A percentile compares a stretch with the other conserved stretches of the same genome.
These are phyloP conservation scores for Drosophila yooni DNA, from an alignment of 2,888 invertebrate genomes.

Conservation along the genomic window DNA sequence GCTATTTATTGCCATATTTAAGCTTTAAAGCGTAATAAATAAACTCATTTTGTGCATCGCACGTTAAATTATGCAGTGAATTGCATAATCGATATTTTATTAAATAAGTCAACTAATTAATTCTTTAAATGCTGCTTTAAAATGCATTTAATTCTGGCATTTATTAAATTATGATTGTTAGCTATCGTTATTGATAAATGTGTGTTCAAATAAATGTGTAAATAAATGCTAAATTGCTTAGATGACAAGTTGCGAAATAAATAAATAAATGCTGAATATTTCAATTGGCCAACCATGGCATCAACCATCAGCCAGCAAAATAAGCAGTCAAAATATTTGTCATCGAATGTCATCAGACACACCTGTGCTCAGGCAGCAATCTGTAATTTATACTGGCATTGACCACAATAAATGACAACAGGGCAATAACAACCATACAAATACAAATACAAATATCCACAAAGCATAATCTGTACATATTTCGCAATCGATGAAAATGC, in stretches of 20 bases:
- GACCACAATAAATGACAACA: conserved; percentile 54
- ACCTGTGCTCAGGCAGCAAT: conserved; percentile 41
- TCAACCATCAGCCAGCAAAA: background rate
- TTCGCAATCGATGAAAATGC: conserved; percentile 37
- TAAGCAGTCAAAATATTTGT: conserved; percentile 16
- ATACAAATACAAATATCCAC: background rate
- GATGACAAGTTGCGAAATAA: background rate
- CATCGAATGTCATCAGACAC: conserved; percentile 21
- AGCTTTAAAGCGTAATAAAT: background rate
- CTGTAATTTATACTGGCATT: conserved; percentile 38
- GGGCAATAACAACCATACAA: background rate
- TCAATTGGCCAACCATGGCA: background rate
- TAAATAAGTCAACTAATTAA: background rate
- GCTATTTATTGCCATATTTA: background rate
- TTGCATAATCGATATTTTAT: background rate
- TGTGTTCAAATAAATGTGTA: background rate
- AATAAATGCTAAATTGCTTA: background rate
- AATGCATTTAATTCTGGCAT: background rate
- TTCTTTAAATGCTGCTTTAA: background rate
- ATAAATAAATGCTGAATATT: background rate
- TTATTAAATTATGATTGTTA: background rate
- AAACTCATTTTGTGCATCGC: background rate
- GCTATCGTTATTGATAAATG: background rate
- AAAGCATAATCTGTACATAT: conserved; percentile 43
- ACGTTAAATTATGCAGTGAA: background rate